Evolutionary conservation across 2,888 invertebrate species (phyloP).

Genomic region (Drosophila greeni): DNA sequence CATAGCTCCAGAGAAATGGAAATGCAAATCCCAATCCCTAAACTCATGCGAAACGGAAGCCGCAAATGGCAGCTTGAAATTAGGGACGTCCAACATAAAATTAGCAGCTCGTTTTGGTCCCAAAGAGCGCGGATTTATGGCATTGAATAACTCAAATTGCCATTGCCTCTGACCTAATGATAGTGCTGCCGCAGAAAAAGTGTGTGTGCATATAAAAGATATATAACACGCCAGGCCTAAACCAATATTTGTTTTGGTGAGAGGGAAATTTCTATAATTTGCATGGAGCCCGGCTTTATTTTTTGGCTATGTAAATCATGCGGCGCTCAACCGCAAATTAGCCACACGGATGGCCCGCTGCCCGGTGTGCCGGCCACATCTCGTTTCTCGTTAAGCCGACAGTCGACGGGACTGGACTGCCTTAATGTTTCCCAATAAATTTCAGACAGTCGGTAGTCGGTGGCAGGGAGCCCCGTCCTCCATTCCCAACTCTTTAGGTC

Average conservation of each 20-base stretch:
- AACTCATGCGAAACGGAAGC: slow-evolving; percentile 65
- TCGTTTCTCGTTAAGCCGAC: slow-evolving; percentile 64
- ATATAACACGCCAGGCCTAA: slow-evolving; percentile 22
- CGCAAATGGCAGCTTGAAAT: slow-evolving; percentile 71
- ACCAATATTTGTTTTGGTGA: slow-evolving; percentile 66
- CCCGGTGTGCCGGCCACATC: slow-evolving; percentile 1
- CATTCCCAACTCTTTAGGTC: slow-evolving; percentile 4
- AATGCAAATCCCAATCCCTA: slow-evolving; percentile 3
- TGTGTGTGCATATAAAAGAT: too few relatives aligned
- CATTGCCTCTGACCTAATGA: slow-evolving; percentile 49
- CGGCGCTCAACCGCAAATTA: slow-evolving; percentile 71
- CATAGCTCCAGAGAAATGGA: not conserved
- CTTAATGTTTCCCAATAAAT: slow-evolving; percentile 72
- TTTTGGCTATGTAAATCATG: slow-evolving; percentile 73
- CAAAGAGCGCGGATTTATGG: slow-evolving; percentile 53
- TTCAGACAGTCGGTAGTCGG: slow-evolving; percentile 39
- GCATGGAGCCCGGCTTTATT: slow-evolving; percentile 46
- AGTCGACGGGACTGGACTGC: slow-evolving; percentile 23
- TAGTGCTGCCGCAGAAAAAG: slow-evolving; percentile 36
- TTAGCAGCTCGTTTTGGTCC: slow-evolving; percentile 49
- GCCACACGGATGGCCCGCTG: slow-evolving; percentile 55
- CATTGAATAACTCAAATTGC: slow-evolving; percentile 59
- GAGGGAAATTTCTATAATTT: slow-evolving; percentile 75
- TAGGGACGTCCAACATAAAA: slow-evolving; percentile 69
- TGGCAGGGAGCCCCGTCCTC: slow-evolving; percentile 1